Evolutionary conservation across 2,113 vertebrate genomes (phyloP), one percentile per base, ranked within the genome.

Genomic region (Patagioenas fasciata): DNA sequence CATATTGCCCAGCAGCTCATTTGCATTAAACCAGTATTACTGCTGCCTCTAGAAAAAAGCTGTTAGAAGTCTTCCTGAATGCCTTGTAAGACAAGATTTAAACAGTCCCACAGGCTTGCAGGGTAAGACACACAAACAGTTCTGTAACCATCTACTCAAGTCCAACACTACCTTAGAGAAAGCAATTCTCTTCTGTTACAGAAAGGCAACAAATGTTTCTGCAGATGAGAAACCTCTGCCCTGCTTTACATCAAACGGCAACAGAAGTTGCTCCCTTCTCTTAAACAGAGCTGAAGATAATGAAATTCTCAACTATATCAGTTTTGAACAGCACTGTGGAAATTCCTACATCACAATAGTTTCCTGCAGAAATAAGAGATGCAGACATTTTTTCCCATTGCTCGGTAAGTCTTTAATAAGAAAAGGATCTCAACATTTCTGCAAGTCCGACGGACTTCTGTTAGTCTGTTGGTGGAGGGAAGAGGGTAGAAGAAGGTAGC

Each of bases 401-500:
- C 50, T 80, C 50, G 34, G 5, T 20, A 50, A 25, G 4, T 54
- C 32, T 31, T 47, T 2, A 31, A n/a, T 9, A 38, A 69, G 62
- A 89, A 85, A 36, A 51, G 3, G 9, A 15, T 47, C 53, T 51
- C 44, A 21, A 51, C 15, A 18, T 4, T 50, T 60, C 44, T 15
- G 13, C 1, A 1, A 73, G 32, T 61, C 12, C 0, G 0, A 34
- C 0, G 11, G 66, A 62, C 17, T 54, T 60, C 8, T 21, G 8
- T 21, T 29, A 7, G 8, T 14, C 57, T 67, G 5, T 7, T 6
- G 31, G 38, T 18, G 14, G n/a, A 89, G 48, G 34, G 13, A 19
- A 28, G 64, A 61, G 6, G 4, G 7, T 26, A 53, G 11, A 50
- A 60, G n/a, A 62, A 5, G 15, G n/a, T 9, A 23, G 28, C 28